phyloP scores from a whole-genome alignment of 1,140 invertebrate genomes.

The Drosophila novamexicana region DNA sequence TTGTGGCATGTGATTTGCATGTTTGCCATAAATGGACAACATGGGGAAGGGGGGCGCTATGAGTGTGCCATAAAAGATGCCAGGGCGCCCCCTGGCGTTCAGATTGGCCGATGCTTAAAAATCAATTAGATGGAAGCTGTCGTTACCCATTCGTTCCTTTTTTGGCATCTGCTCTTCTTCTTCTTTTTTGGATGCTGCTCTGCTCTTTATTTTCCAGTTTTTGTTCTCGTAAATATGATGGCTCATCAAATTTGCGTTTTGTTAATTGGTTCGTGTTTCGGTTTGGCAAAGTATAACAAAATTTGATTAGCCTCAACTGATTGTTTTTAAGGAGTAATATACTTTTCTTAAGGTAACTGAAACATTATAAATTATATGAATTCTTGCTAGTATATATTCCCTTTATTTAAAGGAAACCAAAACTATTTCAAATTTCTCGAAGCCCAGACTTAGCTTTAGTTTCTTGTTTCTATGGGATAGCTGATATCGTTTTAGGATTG shows the following conservation, averaged over 20 bases:
- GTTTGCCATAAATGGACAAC: conserved; percentile 41
- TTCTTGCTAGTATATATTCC: too few relatives aligned
- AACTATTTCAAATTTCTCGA: neutral
- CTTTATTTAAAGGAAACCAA: too few relatives aligned
- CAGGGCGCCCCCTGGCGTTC: conserved; percentile 34
- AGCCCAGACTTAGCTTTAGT: neutral
- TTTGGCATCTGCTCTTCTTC: conserved; percentile 10
- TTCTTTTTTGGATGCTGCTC: neutral
- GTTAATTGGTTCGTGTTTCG: conserved; percentile 42
- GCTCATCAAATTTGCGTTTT: conserved; percentile 66
- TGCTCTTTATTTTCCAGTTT: conserved; percentile 8
- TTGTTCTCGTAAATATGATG: conserved; percentile 19
- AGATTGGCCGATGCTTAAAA: conserved; percentile 54
- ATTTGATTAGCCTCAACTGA: conserved; percentile 57
- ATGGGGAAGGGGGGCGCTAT: neutral
- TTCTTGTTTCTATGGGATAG: conserved; percentile 4
- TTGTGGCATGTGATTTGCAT: conserved; percentile 64
- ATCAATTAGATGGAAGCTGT: conserved; percentile 57
- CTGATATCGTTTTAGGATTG: conserved; percentile 21
- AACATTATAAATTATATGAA: too few relatives aligned
- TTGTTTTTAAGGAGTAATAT: conserved; percentile 15
- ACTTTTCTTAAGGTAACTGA: neutral
- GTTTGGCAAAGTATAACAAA: conserved; percentile 27
- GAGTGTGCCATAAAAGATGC: conserved; percentile 24
- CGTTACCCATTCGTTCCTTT: conserved; percentile 50